Evolutionary conservation across 2,888 invertebrate species (phyloP).

Genomic region (Trichopoda pennipes): DNA sequence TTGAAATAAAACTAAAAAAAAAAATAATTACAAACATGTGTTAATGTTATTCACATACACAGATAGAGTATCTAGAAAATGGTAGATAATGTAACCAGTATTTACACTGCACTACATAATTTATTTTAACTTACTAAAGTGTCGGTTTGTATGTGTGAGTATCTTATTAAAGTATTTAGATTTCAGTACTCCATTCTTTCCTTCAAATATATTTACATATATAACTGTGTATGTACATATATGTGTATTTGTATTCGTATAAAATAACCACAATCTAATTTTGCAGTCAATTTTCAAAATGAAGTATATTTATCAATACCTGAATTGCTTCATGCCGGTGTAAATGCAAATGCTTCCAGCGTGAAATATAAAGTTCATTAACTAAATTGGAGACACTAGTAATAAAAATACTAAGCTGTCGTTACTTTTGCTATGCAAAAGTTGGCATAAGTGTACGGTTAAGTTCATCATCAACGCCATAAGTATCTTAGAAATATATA

Average conservation of each 20-base stretch:
- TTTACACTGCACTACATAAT: conserved; percentile 30
- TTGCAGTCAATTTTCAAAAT: conserved; percentile 50
- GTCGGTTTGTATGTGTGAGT: background rate
- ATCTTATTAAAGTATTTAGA: background rate
- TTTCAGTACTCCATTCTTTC: background rate
- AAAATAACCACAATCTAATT: conserved; percentile 59
- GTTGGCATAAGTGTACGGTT: background rate
- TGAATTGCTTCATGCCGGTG: conserved; percentile 39
- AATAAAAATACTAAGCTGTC: conserved; percentile 13
- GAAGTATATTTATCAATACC: conserved; percentile 62
- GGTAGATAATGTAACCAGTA: background rate
- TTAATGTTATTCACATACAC: background rate
- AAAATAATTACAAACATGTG: conserved; percentile 33
- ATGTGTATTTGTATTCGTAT: background rate
- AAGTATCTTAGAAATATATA: conserved; percentile 17
- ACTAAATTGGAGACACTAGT: conserved; percentile 27
- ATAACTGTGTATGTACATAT: background rate
- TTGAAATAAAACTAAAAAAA: background rate
- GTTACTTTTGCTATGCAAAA: conserved; percentile 13
- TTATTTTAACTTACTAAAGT: background rate
- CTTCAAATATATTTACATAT: background rate
- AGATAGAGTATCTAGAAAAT: background rate
- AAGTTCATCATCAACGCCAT: conserved; percentile 17
- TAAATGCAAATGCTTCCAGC: conserved; percentile 48
- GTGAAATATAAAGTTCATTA: conserved; percentile 47